Base-by-base conservation (phyloP, 2,888 invertebrate species). In the Melangyna quadrimaculata region DNA sequence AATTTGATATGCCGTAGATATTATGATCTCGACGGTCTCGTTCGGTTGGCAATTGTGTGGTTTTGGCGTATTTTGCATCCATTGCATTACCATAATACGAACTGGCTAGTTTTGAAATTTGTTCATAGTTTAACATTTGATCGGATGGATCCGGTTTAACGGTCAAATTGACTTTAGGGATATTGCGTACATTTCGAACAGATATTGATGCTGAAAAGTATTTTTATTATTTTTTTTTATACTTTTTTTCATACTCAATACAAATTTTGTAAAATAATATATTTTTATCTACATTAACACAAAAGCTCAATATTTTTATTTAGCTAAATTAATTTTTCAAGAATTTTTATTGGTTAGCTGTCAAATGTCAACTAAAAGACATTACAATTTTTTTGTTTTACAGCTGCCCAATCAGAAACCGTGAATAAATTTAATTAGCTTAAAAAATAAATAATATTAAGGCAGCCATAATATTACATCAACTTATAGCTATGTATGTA, bases 131-230 rank as follows among this genome's bases (percentile, higher is more conserved):
- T 84, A 91, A 89, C 73, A 89, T 79, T 79, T 86, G 73, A 88
- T 91, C 92, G n/a, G 91, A 89, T n/a, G 92, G 90, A 83, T 92
- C 92, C 73, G 92, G 91, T 81, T 92, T 91, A 40, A 92, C 91
- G 5, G 92, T 92, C 32, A 92, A 89, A 87, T 91, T 91, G n/a
- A 89, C 90, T 88, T 91, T 91, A 61, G 92, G 92, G 87, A 92
- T 89, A 87, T 91, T 91, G 83, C 91, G 90, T 3, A 92, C 92
- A 88, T 92, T 92, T 37, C 90, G 91, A 90, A 95, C 94, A 89
- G 95, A 95, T 92, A 95, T 95, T 88, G 95, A 95, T 90, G 95
- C 95, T 95, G 93, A 53, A 94, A 94, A 88, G 24, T 61, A 77
- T 88, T 87, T 14, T 45, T 22, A 29, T 17, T 5, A 40, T 40